Conservation (phyloP, 1,140 invertebrate species). For the Caenorhabditis remanei region DNA sequence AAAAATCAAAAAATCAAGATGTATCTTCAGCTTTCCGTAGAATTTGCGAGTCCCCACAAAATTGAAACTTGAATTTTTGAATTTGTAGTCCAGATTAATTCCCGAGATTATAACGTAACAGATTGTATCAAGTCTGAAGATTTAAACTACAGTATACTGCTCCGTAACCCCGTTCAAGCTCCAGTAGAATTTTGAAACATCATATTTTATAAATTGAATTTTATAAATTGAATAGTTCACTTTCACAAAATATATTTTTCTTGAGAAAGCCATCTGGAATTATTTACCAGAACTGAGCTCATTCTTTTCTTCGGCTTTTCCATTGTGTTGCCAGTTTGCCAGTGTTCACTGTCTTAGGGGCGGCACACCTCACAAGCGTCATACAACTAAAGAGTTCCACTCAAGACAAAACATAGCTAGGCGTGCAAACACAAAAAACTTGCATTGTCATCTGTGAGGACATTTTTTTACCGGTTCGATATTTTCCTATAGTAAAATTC, state of each 20-base stretch:
- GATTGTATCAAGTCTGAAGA: no score
- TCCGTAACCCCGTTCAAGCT: no score
- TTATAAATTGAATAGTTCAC: neutral
- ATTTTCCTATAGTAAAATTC: neutral
- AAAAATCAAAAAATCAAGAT: no score
- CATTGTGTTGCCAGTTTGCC: no score
- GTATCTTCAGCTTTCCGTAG: no score
- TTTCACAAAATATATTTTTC: neutral
- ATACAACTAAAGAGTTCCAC: conserved; percentile 45
- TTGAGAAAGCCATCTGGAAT: neutral
- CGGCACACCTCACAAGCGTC: neutral
- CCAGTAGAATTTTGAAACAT: no score
- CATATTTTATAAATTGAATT: no score
- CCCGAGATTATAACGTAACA: no score
- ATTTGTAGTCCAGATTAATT: no score
- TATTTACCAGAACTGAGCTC: neutral
- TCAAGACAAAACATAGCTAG: conserved; percentile 5
- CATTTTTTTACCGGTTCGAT: neutral
- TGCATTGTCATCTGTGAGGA: neutral
- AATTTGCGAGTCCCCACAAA: no score
- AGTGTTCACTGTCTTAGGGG: neutral
- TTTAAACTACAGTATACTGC: no score
- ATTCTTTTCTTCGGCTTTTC: neutral
- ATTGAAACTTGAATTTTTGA: no score
- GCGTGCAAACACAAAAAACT: conserved; percentile 39